Evolutionary conservation across 2,113 vertebrate species (phyloP).

Genomic region (Leucosticte australis): DNA sequence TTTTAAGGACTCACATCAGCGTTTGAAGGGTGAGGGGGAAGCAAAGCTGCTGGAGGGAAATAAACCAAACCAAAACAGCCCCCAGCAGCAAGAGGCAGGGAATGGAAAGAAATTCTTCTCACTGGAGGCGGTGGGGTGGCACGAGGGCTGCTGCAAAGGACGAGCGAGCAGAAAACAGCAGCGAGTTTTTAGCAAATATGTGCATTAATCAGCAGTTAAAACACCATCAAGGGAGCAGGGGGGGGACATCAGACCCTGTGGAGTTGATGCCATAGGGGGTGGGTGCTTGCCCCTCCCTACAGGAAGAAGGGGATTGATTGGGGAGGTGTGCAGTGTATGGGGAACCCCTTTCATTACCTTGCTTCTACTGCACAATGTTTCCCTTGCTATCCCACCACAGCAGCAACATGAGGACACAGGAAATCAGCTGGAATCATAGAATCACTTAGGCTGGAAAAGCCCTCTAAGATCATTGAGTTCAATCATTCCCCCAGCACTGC

Average conservation of each 20-base stretch:
- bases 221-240: not conserved
- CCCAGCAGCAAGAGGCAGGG: not conserved
- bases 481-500: not conserved
- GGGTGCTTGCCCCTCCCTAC: not conserved
- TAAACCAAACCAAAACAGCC: not conserved
- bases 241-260: rapidly evolving
- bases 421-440: not conserved
- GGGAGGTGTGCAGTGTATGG: not conserved
- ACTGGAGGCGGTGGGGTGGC: rapidly evolving
- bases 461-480: not conserved
- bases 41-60: not conserved
- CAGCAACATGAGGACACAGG: rapidly evolving
- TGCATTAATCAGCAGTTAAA: not conserved
- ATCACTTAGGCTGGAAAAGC: not conserved
- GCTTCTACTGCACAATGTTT: not conserved
- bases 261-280: not conserved
- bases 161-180: rapidly evolving
- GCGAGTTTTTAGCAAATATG: rapidly evolving
- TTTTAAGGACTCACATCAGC: not conserved
- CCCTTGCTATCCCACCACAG: not conserved
- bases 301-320: not conserved
- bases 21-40: not conserved
- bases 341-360: not conserved
- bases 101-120: not conserved
- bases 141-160: not conserved